Percentiles rank a stretch among this genome's conserved stretches.
Evolutionary conservation across 2,888 invertebrate genomes (phyloP).

Genomic region (Laothoe populi): DNA sequence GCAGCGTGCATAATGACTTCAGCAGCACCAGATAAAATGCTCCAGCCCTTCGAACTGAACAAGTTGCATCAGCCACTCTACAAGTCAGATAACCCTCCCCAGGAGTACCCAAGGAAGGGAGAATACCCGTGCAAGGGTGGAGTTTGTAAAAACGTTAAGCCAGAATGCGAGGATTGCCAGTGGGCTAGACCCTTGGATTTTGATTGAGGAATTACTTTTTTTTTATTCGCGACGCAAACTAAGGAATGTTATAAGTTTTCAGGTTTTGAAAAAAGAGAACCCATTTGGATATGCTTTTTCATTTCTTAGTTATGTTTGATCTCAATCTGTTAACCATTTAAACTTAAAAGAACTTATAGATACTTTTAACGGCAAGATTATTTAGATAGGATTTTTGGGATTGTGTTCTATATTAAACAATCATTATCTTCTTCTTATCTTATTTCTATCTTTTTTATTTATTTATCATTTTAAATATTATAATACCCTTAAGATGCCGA

Average conservation of each 20-base stretch:
- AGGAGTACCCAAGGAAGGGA: constrained; percentile 57
- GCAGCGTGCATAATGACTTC: constrained; percentile 22
- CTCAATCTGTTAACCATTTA: too few relatives aligned
- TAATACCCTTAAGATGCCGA: neutral
- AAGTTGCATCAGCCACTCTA: constrained; percentile 60
- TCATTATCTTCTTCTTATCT: too few relatives aligned
- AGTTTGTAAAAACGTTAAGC: constrained; percentile 45
- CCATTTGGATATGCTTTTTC: too few relatives aligned
- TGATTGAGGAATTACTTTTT: constrained; percentile 25
- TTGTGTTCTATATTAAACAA: too few relatives aligned
- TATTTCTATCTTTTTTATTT: neutral
- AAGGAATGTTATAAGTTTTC: too few relatives aligned
- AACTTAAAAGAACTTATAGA: too few relatives aligned
- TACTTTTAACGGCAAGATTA: too few relatives aligned
- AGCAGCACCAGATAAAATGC: constrained; percentile 41
- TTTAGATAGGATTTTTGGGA: too few relatives aligned
- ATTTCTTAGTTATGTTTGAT: too few relatives aligned
- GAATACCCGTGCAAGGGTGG: constrained; percentile 54
- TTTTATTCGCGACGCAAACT: too few relatives aligned
- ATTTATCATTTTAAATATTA: neutral
- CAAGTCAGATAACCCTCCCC: constrained; percentile 40
- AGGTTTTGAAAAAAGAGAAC: too few relatives aligned
- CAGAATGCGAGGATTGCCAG: constrained; percentile 53
- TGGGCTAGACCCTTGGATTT: constrained; percentile 46
- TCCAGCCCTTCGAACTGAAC: constrained; percentile 48